Base-by-base conservation (phyloP, 2,888 invertebrate species). In the Rhingia rostrata region DNA sequence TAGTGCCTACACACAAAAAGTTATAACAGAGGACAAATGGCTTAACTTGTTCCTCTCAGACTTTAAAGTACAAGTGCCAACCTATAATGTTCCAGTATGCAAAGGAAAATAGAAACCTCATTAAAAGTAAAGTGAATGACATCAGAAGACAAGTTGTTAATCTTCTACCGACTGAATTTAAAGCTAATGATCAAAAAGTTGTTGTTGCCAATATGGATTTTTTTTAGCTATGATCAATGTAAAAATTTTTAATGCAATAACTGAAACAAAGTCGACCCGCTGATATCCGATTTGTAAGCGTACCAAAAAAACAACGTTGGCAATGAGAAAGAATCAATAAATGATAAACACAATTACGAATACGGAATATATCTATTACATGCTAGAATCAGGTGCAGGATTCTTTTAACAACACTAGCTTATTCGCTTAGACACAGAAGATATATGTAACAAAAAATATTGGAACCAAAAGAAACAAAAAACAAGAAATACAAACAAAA, bases 241-340 rank as follows among this genome's bases (percentile, higher is more conserved):
- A 45, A 45, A 6, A 45, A 14, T 12, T 45, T 14, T 45, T 4
- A 45, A 45, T 12, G 45, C 0, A n/a, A 45, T 45, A 45, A 45
- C 12, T 6, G 22, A 86, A 86, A 87, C 87, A 45, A 39, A 39
- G 39, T 39, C 39, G 10, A 39, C 39, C 7, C 39, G 39, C 2
- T 39, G 12, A 47, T 47, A n/a, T n/a, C n/a, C n/a, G 45, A 47
- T 47, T 12, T 47, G 45, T 14, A 47, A 47, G 2, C n/a, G 6
- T 12, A 14, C 45, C n/a, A 4, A 51, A 32, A 51, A 51, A 49
- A 51, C 10, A 51, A 14, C 12, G 4, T 45, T 14, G 32, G 32
- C 10, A 51, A 51, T 51, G 3, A 32, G 32, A 10, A 51, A 4
- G 51, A 51, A n/a, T 32, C 51, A 51, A 51, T 0, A 10, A 6